Conservation (phyloP, 1,140 invertebrate genomes). For the Orchesella cincta region DNA sequence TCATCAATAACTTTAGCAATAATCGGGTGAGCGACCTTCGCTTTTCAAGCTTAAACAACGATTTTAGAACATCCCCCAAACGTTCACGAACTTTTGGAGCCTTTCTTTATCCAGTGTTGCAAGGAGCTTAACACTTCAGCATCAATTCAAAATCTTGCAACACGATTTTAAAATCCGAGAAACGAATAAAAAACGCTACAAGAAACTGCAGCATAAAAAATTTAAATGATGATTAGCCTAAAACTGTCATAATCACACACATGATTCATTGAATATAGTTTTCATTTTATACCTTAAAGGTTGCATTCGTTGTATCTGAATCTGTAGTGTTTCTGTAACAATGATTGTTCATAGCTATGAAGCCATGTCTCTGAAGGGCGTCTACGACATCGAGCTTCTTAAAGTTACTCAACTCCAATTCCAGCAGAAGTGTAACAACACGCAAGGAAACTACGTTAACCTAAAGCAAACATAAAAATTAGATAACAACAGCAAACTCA, state of each 20-base stretch:
- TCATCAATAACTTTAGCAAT: conserved; percentile 24
- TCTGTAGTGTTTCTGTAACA: conserved; percentile 12
- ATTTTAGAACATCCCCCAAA: conserved; percentile 26
- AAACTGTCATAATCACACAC: not conserved
- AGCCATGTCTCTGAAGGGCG: conserved; percentile 30
- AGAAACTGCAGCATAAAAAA: conserved; percentile 30
- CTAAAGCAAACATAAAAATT: not conserved
- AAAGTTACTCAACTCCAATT: conserved; percentile 24
- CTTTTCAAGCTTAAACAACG: conserved; percentile 32
- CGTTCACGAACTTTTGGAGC: conserved; percentile 10
- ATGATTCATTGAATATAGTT: not conserved
- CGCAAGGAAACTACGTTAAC: conserved; percentile 34
- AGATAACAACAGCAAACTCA: no score
- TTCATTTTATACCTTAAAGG: conserved; percentile 30
- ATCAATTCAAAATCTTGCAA: conserved; percentile 36
- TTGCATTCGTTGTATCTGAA: conserved; percentile 31
- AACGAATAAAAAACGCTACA: conserved; percentile 31
- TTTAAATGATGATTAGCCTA: not conserved
- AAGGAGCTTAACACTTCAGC: conserved; percentile 26
- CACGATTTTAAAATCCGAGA: conserved; percentile 26
- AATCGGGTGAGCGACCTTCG: conserved; percentile 25
- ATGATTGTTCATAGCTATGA: conserved; percentile 32
- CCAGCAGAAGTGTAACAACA: conserved; percentile 23
- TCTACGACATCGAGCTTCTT: conserved; percentile 19
- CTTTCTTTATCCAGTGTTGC: conserved; percentile 32